Conservation (phyloP, 1,140 invertebrate species). For the Antheraea mylitta region DNA sequence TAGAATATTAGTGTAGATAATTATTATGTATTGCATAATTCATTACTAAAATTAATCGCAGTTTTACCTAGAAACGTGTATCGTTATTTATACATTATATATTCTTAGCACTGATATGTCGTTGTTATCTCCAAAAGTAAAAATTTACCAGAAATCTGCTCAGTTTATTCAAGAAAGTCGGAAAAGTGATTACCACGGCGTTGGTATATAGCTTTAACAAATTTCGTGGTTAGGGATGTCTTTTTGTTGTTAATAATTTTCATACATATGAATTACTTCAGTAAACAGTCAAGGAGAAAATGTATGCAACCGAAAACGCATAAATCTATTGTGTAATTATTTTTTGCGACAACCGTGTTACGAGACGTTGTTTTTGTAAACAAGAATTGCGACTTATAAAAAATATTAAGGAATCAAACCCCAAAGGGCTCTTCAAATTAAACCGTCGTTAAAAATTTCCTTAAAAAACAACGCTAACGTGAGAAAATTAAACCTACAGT, state of each 20-base stretch:
- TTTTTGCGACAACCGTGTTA: conserved; percentile 75
- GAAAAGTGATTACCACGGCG: too few relatives aligned
- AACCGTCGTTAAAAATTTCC: conserved; percentile 74
- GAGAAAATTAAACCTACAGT: conserved; percentile 68
- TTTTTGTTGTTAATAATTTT: neutral
- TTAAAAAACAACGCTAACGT: conserved; percentile 65
- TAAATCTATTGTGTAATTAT: conserved; percentile 74
- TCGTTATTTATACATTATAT: too few relatives aligned
- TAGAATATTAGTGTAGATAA: too few relatives aligned
- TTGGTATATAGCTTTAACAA: too few relatives aligned
- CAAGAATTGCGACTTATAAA: conserved; percentile 54
- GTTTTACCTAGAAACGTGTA: too few relatives aligned
- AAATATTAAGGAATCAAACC: conserved; percentile 66
- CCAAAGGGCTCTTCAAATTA: conserved; percentile 77
- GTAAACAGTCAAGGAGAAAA: conserved; percentile 23
- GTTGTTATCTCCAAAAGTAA: too few relatives aligned
- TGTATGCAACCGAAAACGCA: conserved; percentile 54
- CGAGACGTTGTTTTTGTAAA: conserved; percentile 73
- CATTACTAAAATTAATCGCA: too few relatives aligned
- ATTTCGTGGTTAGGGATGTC: neutral
- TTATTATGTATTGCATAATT: too few relatives aligned
- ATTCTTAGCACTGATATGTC: too few relatives aligned
- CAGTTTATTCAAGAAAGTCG: too few relatives aligned
- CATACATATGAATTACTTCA: neutral
- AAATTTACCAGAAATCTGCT: too few relatives aligned